Evolutionary conservation across 2,797 vertebrate genomes (phyloP), one percentile per base, ranked within the genome.

Genomic region (Poeciliopsis turneri): DNA sequence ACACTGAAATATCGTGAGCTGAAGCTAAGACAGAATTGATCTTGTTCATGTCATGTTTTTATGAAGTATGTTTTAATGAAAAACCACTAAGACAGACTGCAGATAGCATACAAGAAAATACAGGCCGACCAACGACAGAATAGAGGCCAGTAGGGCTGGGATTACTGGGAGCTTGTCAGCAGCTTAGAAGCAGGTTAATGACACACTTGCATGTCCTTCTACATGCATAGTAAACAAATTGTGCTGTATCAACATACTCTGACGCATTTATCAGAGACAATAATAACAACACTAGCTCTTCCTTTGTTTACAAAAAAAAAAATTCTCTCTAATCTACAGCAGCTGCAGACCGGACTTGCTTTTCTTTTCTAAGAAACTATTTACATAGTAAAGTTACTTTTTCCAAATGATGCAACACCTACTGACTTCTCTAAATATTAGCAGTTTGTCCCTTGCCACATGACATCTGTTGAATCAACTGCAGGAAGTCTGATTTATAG

Each of bases 91-190:
- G 41, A 45, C 41, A 53, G 28, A 18, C 71, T 68, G 55, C 20
- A 72, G 30, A 18, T 15, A 20, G 36, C 25, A 30, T 59, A 53
- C 20, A 76, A 61, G 66, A 43, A 57, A 43, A 36, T 71, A 23
- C 8, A 25, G 9, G 9, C 2, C 1, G 9, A 53, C 9, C 20
- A 53, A 53, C 8, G 1, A 53, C 49, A 53, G 51, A 53, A 25
- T 53, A 53, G 53, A 74, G 66, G 74, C 28, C 28, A 77, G 41
- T 23, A 45, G 74, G 77, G 72, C 45, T 28, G 25, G 69, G 78
- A 86, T 83, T 80, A 87, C 74, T 45, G 10, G 73, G 59, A 86
- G 57, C 77, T 78, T 80, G 76, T 83, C 75, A 84, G 59, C 76
- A 72, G 74, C 69, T 82, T 84, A 84, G 47, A 78, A 1, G 41